phyloP scores from a whole-genome alignment of 2,888 invertebrate species.

The Acanthopleura granulata region DNA sequence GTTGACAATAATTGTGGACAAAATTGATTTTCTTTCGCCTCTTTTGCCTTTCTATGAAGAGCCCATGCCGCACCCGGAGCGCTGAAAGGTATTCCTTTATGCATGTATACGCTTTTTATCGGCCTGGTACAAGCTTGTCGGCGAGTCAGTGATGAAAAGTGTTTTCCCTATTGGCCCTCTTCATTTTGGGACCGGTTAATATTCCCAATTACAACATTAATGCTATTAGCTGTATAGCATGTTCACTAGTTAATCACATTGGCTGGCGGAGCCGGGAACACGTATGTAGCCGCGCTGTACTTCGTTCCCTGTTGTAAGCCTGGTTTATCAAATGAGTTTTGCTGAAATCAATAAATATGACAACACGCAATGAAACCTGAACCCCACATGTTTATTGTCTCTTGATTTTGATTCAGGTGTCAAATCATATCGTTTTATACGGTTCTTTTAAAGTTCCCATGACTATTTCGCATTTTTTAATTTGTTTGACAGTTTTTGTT shows the following conservation, averaged over 20 bases:
- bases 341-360: neutral
- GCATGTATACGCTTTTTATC: neutral
- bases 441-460: no score
- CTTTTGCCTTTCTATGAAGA: neutral
- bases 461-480: no score
- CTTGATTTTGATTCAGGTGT: neutral
- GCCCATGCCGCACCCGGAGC: neutral
- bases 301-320: neutral
- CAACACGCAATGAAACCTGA: neutral
- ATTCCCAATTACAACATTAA: constrained; percentile 4
- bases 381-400: neutral
- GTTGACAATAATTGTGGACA: constrained; percentile 13
- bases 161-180: neutral
- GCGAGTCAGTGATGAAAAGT: neutral
- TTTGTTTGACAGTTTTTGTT: no score
- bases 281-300: neutral
- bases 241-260: neutral
- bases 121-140: neutral
- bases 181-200: neutral
- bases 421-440: no score
- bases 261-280: neutral
- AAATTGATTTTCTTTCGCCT: constrained; percentile 4
- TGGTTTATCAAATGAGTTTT: neutral
- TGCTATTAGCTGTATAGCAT: neutral
- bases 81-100: neutral